Percentiles rank a stretch among this genome's conserved stretches.
phyloP scores from a whole-genome alignment of 2,888 invertebrate species.

The Rhopalosiphum nymphaeae region DNA sequence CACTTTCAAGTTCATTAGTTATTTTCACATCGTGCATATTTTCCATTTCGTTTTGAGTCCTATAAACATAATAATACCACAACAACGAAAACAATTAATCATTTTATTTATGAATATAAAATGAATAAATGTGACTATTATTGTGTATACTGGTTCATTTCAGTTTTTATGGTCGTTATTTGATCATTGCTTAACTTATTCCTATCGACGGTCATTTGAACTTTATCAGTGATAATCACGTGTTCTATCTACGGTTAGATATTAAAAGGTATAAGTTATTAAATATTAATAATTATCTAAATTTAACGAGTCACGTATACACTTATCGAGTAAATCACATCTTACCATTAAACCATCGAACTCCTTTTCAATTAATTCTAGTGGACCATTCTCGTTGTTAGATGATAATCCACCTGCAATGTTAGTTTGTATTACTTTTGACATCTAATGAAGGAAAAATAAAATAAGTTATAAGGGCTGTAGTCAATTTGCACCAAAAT shows the following conservation, averaged over 20 bases:
- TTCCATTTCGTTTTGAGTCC: background rate
- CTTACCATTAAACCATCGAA: background rate
- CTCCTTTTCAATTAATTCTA: background rate
- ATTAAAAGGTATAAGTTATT: background rate
- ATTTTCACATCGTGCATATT: background rate
- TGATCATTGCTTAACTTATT: background rate
- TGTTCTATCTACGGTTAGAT: background rate
- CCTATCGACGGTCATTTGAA: background rate
- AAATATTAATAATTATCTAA: background rate
- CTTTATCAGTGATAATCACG: background rate
- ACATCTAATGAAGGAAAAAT: background rate
- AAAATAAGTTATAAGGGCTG: background rate
- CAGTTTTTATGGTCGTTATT: background rate
- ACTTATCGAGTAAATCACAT: background rate
- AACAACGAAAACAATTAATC: background rate
- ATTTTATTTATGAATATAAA: background rate
- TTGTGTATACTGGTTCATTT: background rate
- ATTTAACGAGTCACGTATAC: background rate
- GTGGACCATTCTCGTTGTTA: background rate
- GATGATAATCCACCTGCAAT: background rate
- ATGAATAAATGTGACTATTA: background rate
- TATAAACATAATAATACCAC: background rate
- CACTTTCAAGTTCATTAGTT: background rate
- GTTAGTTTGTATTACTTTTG: background rate
- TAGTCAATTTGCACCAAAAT: too few relatives aligned